Base-by-base conservation (phyloP, 2,113 vertebrate genomes). In the Pseudopipra pipra region DNA sequence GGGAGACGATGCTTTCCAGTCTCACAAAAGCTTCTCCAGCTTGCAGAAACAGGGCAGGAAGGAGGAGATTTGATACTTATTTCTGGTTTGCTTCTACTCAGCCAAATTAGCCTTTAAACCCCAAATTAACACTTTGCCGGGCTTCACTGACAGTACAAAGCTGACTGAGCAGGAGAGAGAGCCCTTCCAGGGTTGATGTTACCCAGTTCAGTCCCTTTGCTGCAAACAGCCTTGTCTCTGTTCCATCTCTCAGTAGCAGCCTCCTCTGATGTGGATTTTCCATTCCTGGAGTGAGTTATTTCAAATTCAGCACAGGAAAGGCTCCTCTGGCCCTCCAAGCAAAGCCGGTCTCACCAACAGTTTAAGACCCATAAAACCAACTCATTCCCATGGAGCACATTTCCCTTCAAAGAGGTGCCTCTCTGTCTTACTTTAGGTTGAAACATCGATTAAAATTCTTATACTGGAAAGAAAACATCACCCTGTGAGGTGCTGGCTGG, bases 231-330 rank as follows among this genome's bases (percentile, higher is more conserved):
- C 71, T 44, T 70, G 82, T 86, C 58, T 67, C 47, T 16, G 39
- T 52, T 95, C 84, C 87, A 56, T 35, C 30, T 31, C 82, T 55
- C 79, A 71, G 65, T 1, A 46, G 68, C 85, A 90, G 27, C 55
- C 56, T 81, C 46, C 72, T 92, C 83, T 78, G 77, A 91, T 87
- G 85, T 37, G 90, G 54, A 90, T 88, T 93, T 96, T 95, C 87
- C 86, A 78, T 65, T 89, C 84, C 70, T 23, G 2, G 5, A 77
- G 55, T 70, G 72, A 14, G 24, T 85, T 76, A 44, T 86, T 96
- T 85, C 90, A 66, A 49, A 83, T 33, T 56, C 88, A 90, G 75
- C 63, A 85, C 14, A 22, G 0, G 30, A 93, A 77, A 84, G 59
- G 58, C 46, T 90, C 47, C 49, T 65, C 65, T 51, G 25, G 46